Conservation (phyloP, 1,140 invertebrate species). For the Paraescarpia echinospica region DNA sequence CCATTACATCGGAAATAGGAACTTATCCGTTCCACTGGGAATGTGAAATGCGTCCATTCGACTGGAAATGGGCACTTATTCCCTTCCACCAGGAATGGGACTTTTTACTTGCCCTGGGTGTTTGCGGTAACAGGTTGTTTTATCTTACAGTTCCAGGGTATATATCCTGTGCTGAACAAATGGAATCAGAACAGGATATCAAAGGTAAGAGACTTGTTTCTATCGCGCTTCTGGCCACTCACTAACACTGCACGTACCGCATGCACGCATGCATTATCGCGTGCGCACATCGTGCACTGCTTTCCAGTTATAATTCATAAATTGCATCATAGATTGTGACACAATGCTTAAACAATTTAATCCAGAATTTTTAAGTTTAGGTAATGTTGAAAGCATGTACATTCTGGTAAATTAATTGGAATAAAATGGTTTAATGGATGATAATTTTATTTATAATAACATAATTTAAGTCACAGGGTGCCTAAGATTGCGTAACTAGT, state of each 20-base stretch:
- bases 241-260: background rate
- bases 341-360: no score
- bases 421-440: no score
- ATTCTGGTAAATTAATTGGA: no score
- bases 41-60: no score
- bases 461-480: background rate
- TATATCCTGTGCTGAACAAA: slow-evolving; percentile 3
- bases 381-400: background rate
- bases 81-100: background rate
- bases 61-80: background rate
- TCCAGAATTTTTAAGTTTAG: no score
- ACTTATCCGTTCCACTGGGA: no score
- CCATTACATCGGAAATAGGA: no score
- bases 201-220: slow-evolving; percentile 44
- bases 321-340: no score
- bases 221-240: background rate
- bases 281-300: background rate
- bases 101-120: background rate
- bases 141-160: background rate
- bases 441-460: no score
- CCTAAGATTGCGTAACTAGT: no score
- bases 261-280: background rate
- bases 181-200: slow-evolving; percentile 46
- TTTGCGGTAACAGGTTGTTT: background rate
- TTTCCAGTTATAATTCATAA: background rate